Conservation (phyloP, 1,140 invertebrate genomes). For the Dinoponera quadriceps region DNA sequence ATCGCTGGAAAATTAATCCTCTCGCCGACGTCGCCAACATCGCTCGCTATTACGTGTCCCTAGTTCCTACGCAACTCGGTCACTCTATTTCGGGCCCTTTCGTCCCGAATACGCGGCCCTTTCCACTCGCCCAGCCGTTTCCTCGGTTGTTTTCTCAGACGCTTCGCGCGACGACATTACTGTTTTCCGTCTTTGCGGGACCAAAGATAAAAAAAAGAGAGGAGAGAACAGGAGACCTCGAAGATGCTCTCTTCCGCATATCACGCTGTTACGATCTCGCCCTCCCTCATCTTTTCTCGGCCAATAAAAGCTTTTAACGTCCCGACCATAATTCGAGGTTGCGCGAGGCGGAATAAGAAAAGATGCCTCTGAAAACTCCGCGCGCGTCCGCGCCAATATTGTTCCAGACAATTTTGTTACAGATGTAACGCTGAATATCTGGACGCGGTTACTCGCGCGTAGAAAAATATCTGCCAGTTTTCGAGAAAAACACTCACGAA, state of each 20-base stretch:
- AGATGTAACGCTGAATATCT: conserved; percentile 34
- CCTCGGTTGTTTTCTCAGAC: conserved; percentile 65
- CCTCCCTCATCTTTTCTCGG: conserved; percentile 34
- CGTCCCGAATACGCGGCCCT: background rate
- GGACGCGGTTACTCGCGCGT: conserved; percentile 16
- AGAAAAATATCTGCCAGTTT: conserved; percentile 31
- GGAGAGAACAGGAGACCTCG: conserved; percentile 10
- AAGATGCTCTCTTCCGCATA: conserved; percentile 58
- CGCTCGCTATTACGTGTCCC: conserved; percentile 9
- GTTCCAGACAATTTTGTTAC: conserved; percentile 34
- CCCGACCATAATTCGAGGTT: conserved; percentile 38
- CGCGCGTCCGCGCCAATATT: conserved; percentile 41
- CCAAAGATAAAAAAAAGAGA: conserved; percentile 42
- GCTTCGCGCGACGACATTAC: conserved; percentile 38
- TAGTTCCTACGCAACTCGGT: conserved; percentile 17
- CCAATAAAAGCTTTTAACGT: conserved; percentile 78
- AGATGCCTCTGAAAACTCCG: conserved; percentile 41
- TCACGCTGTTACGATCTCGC: conserved; percentile 42
- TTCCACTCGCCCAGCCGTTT: conserved; percentile 1
- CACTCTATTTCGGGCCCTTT: conserved; percentile 26
- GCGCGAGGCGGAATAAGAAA: conserved; percentile 47
- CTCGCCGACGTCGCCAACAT: background rate
- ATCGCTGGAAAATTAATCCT: conserved; percentile 20
- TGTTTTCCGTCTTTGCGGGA: conserved; percentile 57
- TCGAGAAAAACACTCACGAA: conserved; percentile 12